Conservation (phyloP, 64 coral and sea anemone species). For the Orbicella faveolata region DNA sequence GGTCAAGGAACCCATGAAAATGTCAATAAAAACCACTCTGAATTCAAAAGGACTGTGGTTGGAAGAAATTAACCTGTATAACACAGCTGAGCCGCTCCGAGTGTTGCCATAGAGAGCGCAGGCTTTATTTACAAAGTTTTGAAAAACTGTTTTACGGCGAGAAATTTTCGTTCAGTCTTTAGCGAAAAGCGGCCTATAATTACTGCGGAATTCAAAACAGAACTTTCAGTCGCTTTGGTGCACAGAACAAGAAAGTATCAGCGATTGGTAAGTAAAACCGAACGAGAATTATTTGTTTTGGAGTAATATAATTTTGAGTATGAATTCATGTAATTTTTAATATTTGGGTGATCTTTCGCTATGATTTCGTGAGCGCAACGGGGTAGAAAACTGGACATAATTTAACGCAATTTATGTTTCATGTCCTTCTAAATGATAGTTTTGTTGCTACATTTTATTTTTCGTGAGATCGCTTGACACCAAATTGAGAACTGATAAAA, state of each 20-base stretch:
- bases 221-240: neutral
- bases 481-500: neutral
- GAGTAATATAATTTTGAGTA: neutral
- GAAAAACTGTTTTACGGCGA: neutral
- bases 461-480: neutral
- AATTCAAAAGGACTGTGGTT: conserved; percentile 16
- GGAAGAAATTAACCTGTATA: neutral
- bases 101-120: conserved; percentile 12
- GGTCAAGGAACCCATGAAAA: neutral
- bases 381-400: too few species aligned
- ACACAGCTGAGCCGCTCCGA: neutral
- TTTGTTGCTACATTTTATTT: neutral
- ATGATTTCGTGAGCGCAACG: too few species aligned
- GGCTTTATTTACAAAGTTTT: conserved; percentile 1
- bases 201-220: neutral
- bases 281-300: neutral
- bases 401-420: too few species aligned
- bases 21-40: neutral
- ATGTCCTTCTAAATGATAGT: neutral
- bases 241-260: neutral
- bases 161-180: neutral
- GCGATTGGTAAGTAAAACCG: neutral
- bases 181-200: neutral
- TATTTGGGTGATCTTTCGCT: neutral
- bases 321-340: neutral